A percentile compares a stretch with the other conserved stretches of the same genome.
Evolutionary conservation across 1,140 invertebrate species (phyloP).

Genomic region (Drosophila lacteicornis): DNA sequence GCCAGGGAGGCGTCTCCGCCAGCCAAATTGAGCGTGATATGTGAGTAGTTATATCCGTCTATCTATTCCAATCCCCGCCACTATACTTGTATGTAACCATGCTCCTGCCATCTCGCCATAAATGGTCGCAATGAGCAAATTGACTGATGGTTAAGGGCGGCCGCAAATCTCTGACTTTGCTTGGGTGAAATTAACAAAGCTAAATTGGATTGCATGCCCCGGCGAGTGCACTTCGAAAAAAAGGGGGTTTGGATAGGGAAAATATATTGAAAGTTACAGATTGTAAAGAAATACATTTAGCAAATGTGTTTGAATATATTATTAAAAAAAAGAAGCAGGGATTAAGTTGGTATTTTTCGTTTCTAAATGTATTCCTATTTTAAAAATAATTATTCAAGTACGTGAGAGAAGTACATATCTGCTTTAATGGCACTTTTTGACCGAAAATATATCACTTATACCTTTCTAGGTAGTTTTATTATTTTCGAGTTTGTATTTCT

Average conservation of each 20-base stretch:
- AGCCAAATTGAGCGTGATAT: slow-evolving; percentile 78
- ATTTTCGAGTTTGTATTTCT: too few relatives aligned
- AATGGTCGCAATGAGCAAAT: slow-evolving; percentile 41
- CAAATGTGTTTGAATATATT: neutral
- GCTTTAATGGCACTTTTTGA: neutral
- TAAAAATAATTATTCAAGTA: too few relatives aligned
- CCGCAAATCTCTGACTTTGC: slow-evolving; percentile 25
- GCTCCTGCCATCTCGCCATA: neutral
- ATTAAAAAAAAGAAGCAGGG: too few relatives aligned
- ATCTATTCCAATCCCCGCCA: neutral
- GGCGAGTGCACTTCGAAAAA: slow-evolving; percentile 1
- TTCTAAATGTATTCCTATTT: too few relatives aligned
- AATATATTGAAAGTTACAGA: too few relatives aligned
- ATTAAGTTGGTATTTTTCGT: too few relatives aligned
- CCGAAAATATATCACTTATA: neutral
- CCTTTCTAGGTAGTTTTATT: too few relatives aligned
- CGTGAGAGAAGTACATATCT: too few relatives aligned
- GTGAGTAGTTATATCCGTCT: slow-evolving; percentile 68
- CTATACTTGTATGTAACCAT: neutral
- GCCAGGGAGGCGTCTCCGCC: slow-evolving; percentile 81
- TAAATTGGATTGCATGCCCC: slow-evolving; percentile 18
- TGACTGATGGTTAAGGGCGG: slow-evolving; percentile 40
- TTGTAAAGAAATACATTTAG: neutral
- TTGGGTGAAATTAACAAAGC: slow-evolving; percentile 34
- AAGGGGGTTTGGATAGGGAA: neutral